These are phyloP conservation scores for Drosophila ezoana DNA, from an alignment of 2,888 invertebrate genomes.

Conservation along the genomic window DNA sequence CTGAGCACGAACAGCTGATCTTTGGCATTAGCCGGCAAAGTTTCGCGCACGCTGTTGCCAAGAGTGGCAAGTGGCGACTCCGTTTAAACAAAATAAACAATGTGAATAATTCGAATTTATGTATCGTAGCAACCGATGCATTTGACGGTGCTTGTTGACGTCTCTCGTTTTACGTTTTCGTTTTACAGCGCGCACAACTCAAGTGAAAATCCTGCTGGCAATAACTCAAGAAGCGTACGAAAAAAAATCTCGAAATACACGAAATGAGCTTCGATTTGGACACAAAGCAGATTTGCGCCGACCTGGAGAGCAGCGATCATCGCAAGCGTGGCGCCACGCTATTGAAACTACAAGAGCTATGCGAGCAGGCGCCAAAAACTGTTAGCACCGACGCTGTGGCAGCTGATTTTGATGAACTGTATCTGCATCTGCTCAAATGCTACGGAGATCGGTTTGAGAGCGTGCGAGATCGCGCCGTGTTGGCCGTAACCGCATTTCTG, in stretches of 20 bases:
- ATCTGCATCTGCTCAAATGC: conserved; percentile 83
- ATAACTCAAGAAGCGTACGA: conserved; percentile 9
- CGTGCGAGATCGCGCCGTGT: conserved; percentile 78
- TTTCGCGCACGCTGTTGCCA: conserved; percentile 26
- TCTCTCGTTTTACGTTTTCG: conserved; percentile 38
- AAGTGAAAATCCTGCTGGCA: conserved; percentile 17
- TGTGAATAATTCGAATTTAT: conserved; percentile 31
- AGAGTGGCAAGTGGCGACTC: conserved; percentile 3
- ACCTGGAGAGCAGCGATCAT: conserved; percentile 56
- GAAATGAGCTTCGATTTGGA: conserved; percentile 53
- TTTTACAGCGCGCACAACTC: conserved; percentile 33
- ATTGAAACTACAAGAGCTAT: conserved; percentile 43
- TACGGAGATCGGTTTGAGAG: conserved; percentile 83
- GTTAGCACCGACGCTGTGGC: conserved; percentile 41
- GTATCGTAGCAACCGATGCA: conserved; percentile 57
- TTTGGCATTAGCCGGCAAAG: conserved; percentile 19
- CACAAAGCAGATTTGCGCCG: conserved; percentile 54
- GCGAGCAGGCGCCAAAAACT: conserved; percentile 12
- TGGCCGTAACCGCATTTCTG: conserved; percentile 76
- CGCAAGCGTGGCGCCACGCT: conserved; percentile 58
- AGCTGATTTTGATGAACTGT: conserved; percentile 78
- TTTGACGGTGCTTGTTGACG: conserved; percentile 35
- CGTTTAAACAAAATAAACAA: conserved; percentile 41
- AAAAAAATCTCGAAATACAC: background rate
- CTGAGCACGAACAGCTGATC: conserved; percentile 49